phyloP scores from a whole-genome alignment of 2,888 invertebrate genomes.

The Lypha dubia region DNA sequence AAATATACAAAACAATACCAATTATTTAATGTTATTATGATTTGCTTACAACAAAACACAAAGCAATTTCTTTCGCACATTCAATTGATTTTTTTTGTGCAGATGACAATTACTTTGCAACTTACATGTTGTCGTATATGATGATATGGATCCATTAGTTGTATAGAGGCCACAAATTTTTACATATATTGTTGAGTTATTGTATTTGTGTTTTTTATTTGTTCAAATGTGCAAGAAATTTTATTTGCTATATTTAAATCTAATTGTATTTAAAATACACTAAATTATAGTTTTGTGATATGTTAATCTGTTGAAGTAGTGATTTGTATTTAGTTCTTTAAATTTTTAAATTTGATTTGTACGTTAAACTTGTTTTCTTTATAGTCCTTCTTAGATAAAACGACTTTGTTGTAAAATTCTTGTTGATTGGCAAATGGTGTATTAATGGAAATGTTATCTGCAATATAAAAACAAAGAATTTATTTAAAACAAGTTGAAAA shows the following conservation, averaged over 20 bases:
- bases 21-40: constrained; percentile 53
- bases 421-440: constrained; percentile 36
- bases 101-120: constrained; percentile 60
- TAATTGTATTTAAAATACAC: constrained; percentile 70
- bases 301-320: constrained; percentile 44
- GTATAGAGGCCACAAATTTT: constrained; percentile 68
- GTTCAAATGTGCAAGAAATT: constrained; percentile 20
- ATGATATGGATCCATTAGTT: constrained; percentile 80
- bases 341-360: constrained; percentile 48
- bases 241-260: constrained; percentile 34
- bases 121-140: constrained; percentile 81
- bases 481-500: constrained; percentile 11
- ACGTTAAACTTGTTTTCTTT: constrained; percentile 58
- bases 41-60: constrained; percentile 64
- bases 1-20: constrained; percentile 22
- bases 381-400: constrained; percentile 52
- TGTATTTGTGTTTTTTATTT: constrained; percentile 17
- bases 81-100: constrained; percentile 22
- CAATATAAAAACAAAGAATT: constrained; percentile 32
- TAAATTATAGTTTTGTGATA: constrained; percentile 59
- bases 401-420: constrained; percentile 48
- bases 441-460: constrained; percentile 46
- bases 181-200: constrained; percentile 44
- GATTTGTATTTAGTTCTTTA: constrained; percentile 36
- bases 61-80: constrained; percentile 53